Conservation (phyloP, 2,888 invertebrate genomes). For the Noctua comes region DNA sequence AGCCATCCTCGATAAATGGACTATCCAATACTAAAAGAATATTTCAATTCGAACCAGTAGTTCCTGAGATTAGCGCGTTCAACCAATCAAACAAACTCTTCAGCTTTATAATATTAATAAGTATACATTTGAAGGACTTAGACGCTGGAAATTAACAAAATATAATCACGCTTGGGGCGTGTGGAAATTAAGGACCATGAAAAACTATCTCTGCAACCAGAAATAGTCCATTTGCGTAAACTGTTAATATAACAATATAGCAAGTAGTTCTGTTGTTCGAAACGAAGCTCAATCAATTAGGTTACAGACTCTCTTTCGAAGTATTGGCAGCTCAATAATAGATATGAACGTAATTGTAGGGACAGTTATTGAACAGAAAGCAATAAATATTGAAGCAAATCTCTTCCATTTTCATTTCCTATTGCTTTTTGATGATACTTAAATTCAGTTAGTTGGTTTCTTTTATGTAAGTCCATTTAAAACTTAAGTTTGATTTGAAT, state of each 20-base stretch:
- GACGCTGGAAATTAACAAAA: background rate
- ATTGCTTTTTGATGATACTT: background rate
- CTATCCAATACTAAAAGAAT: no score
- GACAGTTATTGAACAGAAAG: background rate
- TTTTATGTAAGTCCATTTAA: background rate
- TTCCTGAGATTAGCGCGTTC: no score
- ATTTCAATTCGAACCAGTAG: no score
- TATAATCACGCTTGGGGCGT: background rate
- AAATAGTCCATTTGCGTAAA: background rate
- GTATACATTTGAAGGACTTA: background rate
- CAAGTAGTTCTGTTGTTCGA: background rate
- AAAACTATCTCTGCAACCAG: no score
- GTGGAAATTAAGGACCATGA: background rate
- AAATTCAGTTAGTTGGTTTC: background rate
- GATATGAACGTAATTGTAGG: background rate
- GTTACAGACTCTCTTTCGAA: background rate
- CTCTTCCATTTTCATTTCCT: background rate
- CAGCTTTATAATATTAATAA: no score
- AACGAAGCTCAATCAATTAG: background rate
- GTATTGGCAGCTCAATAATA: background rate
- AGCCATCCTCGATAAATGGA: no score
- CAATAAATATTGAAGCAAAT: background rate
- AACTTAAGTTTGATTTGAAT: background rate
- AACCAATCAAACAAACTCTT: no score
- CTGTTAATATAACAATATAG: background rate